Conservation (phyloP, 2,797 vertebrate genomes). For the Staurois parvus region DNA sequence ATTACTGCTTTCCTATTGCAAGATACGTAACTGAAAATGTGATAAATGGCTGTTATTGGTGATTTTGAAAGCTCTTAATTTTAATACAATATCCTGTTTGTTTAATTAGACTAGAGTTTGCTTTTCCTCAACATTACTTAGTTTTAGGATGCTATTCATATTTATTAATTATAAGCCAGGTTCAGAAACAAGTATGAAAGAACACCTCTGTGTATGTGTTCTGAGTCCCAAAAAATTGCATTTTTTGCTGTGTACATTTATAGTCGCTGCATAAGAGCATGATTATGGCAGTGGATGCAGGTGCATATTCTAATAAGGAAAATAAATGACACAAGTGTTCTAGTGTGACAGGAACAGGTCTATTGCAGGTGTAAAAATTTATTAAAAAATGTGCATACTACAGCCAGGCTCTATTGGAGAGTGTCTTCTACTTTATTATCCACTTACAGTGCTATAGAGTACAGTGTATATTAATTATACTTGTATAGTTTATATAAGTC, state of each 20-base stretch:
- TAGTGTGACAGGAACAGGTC: slow-evolving; percentile 19
- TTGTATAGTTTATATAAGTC: no score
- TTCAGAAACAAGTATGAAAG: neutral
- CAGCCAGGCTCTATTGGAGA: slow-evolving; percentile 41
- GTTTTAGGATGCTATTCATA: neutral
- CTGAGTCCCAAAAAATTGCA: neutral
- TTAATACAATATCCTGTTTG: neutral
- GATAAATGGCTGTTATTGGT: neutral
- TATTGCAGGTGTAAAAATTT: slow-evolving; percentile 64
- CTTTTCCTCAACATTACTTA: neutral
- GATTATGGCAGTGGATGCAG: slow-evolving; percentile 47
- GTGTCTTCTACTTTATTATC: neutral
- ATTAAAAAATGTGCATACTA: slow-evolving; percentile 52
- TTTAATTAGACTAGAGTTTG: neutral
- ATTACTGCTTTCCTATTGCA: neutral
- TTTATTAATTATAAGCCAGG: neutral
- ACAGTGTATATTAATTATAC: no score
- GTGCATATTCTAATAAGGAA: slow-evolving; percentile 67
- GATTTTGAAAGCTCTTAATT: neutral
- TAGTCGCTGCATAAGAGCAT: neutral
- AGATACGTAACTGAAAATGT: neutral
- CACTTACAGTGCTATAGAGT: no score
- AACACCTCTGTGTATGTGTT: neutral
- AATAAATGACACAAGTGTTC: slow-evolving; percentile 25
- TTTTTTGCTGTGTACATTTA: neutral